Conservation (phyloP, 1,140 invertebrate genomes). For the Aphelinus atriplicis region DNA sequence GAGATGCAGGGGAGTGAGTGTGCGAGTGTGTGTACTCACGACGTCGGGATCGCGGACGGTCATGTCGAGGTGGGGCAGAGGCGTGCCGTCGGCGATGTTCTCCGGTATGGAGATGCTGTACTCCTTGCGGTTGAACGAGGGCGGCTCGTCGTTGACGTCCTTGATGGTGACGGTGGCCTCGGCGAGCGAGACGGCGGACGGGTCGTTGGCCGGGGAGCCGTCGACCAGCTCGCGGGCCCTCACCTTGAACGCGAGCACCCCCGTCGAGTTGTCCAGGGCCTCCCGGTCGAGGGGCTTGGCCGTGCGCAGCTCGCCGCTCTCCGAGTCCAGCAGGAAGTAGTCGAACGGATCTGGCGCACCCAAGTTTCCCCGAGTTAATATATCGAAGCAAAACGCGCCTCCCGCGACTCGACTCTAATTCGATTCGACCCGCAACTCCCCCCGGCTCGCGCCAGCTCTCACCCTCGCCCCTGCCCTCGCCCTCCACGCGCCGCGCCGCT, state of each 20-base stretch:
- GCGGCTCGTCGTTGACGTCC: constrained; percentile 95
- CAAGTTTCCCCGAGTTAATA: no score
- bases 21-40: constrained; percentile 65
- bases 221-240: constrained; percentile 82
- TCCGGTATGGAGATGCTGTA: constrained; percentile 84
- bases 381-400: no score
- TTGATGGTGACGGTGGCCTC: constrained; percentile 85
- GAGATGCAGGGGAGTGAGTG: no score
- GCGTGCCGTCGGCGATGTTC: constrained; percentile 83
- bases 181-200: constrained; percentile 73
- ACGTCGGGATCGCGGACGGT: constrained; percentile 86
- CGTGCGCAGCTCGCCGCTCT: constrained; percentile 82
- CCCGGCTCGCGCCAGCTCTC: no score
- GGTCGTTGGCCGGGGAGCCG: constrained; percentile 74
- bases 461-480: no score
- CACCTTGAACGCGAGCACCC: constrained; percentile 79
- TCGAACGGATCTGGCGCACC: constrained; percentile 79
- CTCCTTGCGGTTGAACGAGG: constrained; percentile 82
- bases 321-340: constrained; percentile 83
- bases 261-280: constrained; percentile 79
- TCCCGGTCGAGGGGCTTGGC: constrained; percentile 87
- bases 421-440: no score
- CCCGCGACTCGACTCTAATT: no score
- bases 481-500: no score
- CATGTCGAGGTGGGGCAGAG: constrained; percentile 85